Conservation (phyloP, 2,113 vertebrate species). For the Myiagra hebetior region DNA sequence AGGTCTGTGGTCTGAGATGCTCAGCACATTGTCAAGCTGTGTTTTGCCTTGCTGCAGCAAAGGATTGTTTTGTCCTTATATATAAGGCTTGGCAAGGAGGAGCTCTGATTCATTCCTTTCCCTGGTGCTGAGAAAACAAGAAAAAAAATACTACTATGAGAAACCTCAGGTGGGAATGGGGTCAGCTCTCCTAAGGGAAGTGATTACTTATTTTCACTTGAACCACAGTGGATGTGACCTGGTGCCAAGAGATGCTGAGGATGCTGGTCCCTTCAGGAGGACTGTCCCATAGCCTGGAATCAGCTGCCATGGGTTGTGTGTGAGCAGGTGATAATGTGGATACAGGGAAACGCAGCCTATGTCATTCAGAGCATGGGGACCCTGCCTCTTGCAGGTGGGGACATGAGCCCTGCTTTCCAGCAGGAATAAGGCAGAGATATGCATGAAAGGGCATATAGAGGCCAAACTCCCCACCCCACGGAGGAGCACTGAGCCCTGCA, state of each 20-base stretch:
- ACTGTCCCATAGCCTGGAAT: not conserved
- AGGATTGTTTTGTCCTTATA: not conserved
- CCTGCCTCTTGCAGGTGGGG: not conserved
- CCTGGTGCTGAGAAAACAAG: not conserved
- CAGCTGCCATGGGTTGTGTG: fast-evolving
- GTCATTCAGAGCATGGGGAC: not conserved
- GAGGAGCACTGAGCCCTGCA: not conserved
- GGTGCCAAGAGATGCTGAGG: not conserved
- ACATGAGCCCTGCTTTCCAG: not conserved
- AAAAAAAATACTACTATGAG: not conserved
- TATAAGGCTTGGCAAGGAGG: not conserved
- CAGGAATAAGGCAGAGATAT: not conserved
- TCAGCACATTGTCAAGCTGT: not conserved
- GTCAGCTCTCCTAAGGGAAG: not conserved
- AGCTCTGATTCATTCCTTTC: not conserved
- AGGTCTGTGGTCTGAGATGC: not conserved
- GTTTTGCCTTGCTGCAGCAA: not conserved
- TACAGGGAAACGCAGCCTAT: not conserved
- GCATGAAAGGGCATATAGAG: not conserved
- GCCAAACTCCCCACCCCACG: not conserved
- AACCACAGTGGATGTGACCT: not conserved
- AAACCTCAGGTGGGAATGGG: not conserved
- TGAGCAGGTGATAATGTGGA: not conserved
- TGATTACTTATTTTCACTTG: not conserved
- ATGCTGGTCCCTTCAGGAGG: not conserved